Conservation (phyloP, 2,797 vertebrate species). For the Gadopsis marmoratus region DNA sequence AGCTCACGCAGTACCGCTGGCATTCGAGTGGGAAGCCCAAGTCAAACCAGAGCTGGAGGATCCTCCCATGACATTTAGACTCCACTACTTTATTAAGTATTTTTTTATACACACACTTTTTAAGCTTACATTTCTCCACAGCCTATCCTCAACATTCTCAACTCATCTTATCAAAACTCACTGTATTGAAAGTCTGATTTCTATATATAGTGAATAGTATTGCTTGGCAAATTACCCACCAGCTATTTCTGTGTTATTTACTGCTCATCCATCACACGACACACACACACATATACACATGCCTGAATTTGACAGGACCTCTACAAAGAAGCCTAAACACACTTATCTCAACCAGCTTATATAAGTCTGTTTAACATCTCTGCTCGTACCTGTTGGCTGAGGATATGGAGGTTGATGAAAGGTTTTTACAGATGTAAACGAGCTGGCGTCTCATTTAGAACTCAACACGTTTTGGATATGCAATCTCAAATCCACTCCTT, state of each 20-base stretch:
- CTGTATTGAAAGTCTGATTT: not conserved
- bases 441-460: not conserved
- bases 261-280: not conserved
- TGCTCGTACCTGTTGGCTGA: conserved; percentile 4
- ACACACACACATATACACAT: not conserved
- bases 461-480: not conserved
- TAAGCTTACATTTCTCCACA: not conserved
- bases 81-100: not conserved
- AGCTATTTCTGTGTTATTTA: conserved; percentile 6
- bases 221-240: not conserved
- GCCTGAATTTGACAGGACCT: conserved; percentile 1
- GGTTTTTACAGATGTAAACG: conserved; percentile 1
- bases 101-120: not conserved
- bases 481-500: not conserved
- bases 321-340: conserved; percentile 6
- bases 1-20: too few species aligned
- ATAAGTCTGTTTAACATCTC: conserved; percentile 14
- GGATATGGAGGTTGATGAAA: conserved; percentile 4
- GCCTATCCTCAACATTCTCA: not conserved
- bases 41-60: too few species aligned
- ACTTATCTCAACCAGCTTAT: conserved; percentile 19
- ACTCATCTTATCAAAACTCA: not conserved
- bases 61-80: too few species aligned
- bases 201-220: not conserved
- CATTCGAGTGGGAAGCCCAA: too few species aligned